Conservation (phyloP, 92 coral and sea anemone species). For the Ricordea florida region DNA sequence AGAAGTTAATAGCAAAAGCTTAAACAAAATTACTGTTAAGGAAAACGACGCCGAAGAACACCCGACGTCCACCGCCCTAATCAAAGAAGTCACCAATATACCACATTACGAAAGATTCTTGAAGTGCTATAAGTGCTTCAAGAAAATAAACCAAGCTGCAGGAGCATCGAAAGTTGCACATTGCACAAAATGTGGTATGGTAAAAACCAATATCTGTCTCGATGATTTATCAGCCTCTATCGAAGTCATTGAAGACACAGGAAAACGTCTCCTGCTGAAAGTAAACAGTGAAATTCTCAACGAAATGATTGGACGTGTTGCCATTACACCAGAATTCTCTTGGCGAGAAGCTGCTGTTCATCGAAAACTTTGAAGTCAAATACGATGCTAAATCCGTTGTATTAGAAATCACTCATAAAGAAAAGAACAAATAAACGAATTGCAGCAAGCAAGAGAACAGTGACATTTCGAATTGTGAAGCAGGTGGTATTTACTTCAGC, state of each 20-base stretch:
- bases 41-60: not conserved
- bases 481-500: too few species aligned
- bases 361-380: conserved; percentile 1
- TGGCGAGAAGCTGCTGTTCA: not conserved
- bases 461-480: not conserved
- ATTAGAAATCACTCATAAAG: not conserved
- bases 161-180: conserved; percentile 1
- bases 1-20: not conserved
- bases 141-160: not conserved
- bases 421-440: not conserved
- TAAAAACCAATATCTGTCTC: not conserved
- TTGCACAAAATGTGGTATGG: conserved; percentile 21
- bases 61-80: conserved; percentile 1
- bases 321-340: conserved; percentile 3
- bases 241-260: not conserved
- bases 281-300: not conserved
- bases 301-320: not conserved
- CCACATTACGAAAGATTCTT: conserved; percentile 2
- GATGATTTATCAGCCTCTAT: conserved; percentile 1
- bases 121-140: conserved; percentile 14
- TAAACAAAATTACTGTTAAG: not conserved
- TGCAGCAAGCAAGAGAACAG: too few species aligned
- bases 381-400: conserved; percentile 8
- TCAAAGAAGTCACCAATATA: not conserved
- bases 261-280: not conserved